Percentiles rank a stretch among this genome's conserved stretches.
These are phyloP conservation scores for Eueides isabella DNA, from an alignment of 1,140 invertebrate genomes.

Conservation along the genomic window DNA sequence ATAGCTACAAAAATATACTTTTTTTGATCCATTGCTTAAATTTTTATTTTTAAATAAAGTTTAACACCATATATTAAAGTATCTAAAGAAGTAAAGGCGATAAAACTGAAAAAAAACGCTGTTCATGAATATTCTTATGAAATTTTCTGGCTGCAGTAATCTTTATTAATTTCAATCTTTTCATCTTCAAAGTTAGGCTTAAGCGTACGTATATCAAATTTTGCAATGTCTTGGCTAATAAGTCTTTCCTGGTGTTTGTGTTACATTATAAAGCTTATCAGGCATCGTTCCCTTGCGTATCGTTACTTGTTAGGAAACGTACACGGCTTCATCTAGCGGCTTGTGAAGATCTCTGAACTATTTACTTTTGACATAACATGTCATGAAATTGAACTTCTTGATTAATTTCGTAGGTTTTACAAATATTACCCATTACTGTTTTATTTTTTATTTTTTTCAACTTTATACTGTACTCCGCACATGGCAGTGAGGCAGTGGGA, in stretches of 20 bases:
- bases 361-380: conserved; percentile 40
- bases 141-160: background rate
- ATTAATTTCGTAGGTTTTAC: conserved; percentile 7
- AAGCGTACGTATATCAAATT: conserved; percentile 42
- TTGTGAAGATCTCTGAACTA: conserved; percentile 51
- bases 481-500: no score
- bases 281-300: conserved; percentile 67
- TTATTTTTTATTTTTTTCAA: no score
- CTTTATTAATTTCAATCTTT: background rate
- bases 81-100: background rate
- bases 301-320: conserved; percentile 63
- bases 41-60: background rate
- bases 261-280: conserved; percentile 76
- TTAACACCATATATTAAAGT: background rate
- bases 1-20: no score
- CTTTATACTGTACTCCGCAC: no score
- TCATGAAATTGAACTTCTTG: conserved; percentile 30
- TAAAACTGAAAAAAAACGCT: background rate
- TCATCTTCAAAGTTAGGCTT: background rate
- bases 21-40: background rate
- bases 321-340: conserved; percentile 43
- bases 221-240: conserved; percentile 52
- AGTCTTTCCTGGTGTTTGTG: conserved; percentile 59
- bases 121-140: no score
- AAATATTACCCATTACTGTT: no score